Base-by-base conservation (phyloP, 2,113 vertebrate genomes). In the Menidia beryllina region DNA sequence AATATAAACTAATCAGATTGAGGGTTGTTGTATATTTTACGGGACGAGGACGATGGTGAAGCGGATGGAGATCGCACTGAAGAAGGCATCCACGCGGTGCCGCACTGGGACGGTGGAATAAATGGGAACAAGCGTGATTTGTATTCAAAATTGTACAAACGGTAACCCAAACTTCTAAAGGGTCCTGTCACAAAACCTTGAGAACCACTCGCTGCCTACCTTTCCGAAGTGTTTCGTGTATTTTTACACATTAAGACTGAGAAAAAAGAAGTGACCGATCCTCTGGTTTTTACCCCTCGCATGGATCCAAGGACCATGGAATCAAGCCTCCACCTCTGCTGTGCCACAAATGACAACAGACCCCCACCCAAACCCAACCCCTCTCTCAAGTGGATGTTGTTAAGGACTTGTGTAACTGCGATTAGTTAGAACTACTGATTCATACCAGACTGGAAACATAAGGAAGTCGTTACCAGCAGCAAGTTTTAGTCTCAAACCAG, bases 141-240 rank as follows among this genome's bases (percentile, higher is more conserved):
- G 82, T 81, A 75, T 85, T 77, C 23, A 56, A 53, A 77, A 66
- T 54, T 80, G 82, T 88, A 87, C 75, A 80, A 88, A 77, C 72
- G 48, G 69, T 88, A 77, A 77, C 83, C 79, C 80, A 72, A 76
- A 79, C 70, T 83, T 69, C 55, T n/a, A 55, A 85, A 73, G 74
- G 85, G 78, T 86, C 72, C 48, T 66, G 57, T 75, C 75, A 88
- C 77, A 59, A 82, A 87, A 89, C 84, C 86, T 84, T 87, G 87
- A 89, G 86, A 88, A 88, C 89, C 88, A 91, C 82, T 88, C 86
- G 89, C 88, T 93, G 92, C 91, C 91, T 92, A 92, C 87, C 83
- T 90, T 87, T 86, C 78, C 79, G 82, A 84, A 71, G 69, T 75
- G 79, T 90, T n/a, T 85, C 69, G 72, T 87, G 86, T 87, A 49